phyloP scores from a whole-genome alignment of 2,888 invertebrate genomes.

The Germaria angustata region DNA sequence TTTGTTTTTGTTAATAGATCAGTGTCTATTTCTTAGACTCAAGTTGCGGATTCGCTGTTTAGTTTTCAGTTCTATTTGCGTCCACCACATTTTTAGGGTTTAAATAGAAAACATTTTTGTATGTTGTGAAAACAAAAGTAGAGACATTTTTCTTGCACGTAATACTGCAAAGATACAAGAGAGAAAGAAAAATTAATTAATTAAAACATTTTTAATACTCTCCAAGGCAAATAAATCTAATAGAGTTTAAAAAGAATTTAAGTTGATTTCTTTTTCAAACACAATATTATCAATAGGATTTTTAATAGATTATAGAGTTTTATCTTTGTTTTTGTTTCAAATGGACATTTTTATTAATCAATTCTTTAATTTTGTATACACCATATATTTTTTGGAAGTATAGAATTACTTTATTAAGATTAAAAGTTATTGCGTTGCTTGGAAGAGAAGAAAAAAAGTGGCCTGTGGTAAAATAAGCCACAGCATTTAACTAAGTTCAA shows the following conservation, averaged over 20 bases:
- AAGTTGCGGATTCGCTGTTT: constrained; percentile 30
- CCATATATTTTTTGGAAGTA: no score
- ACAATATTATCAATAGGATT: no score
- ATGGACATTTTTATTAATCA: no score
- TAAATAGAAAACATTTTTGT: constrained; percentile 19
- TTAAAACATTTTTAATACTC: background rate
- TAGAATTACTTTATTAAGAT: no score
- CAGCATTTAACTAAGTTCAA: no score
- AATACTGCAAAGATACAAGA: constrained; percentile 43
- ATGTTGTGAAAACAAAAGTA: constrained; percentile 12
- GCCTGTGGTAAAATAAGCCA: no score
- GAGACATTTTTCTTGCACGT: constrained; percentile 18
- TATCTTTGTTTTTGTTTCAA: no score
- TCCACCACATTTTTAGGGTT: constrained; percentile 49
- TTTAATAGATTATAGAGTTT: no score
- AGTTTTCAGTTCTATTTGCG: constrained; percentile 39
- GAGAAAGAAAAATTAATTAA: constrained; percentile 14
- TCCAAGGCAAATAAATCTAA: background rate
- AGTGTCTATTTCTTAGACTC: constrained; percentile 6
- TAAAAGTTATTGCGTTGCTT: no score
- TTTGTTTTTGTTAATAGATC: constrained; percentile 4
- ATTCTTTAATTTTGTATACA: no score
- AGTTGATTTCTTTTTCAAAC: background rate
- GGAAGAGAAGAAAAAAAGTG: no score
- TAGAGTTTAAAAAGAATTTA: background rate